Percentiles rank a stretch among this genome's conserved stretches.
Evolutionary conservation across 2,888 invertebrate genomes (phyloP).

Genomic region (Caenorhabditis sp.): DNA sequence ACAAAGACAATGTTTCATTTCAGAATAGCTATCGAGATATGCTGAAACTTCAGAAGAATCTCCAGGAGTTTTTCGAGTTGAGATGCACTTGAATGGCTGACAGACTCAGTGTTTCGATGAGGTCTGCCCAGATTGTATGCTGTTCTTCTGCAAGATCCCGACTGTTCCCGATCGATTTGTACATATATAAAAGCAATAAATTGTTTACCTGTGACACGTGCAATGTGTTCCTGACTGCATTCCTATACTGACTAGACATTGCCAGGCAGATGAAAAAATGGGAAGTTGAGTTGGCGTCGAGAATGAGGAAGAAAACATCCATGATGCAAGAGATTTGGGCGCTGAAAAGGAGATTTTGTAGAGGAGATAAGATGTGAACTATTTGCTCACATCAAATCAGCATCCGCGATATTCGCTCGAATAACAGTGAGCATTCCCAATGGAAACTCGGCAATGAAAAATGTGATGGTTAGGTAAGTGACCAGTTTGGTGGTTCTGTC

Average conservation of each 20-base stretch:
- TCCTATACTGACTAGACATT: slow-evolving; percentile 30
- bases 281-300: slow-evolving; percentile 22
- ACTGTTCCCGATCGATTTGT: too few relatives aligned
- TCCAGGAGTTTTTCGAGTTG: background rate
- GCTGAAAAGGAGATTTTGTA: background rate
- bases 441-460: slow-evolving; percentile 36
- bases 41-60: slow-evolving; percentile 19
- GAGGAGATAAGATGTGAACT: background rate
- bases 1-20: background rate
- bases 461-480: slow-evolving; percentile 12
- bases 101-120: background rate
- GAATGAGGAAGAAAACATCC: slow-evolving; percentile 16
- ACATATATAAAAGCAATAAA: background rate
- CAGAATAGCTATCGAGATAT: slow-evolving; percentile 45
- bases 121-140: background rate
- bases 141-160: slow-evolving; percentile 6
- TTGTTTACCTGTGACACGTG: background rate
- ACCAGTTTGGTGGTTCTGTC: slow-evolving; percentile 27
- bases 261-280: slow-evolving; percentile 26
- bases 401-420: background rate
- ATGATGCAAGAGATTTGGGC: background rate
- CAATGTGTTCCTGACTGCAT: background rate
- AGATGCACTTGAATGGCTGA: background rate
- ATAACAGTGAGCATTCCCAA: slow-evolving; percentile 14
- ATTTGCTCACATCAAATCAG: background rate